Conservation (phyloP, 2,888 invertebrate species). For the Campopleginae sp. region DNA sequence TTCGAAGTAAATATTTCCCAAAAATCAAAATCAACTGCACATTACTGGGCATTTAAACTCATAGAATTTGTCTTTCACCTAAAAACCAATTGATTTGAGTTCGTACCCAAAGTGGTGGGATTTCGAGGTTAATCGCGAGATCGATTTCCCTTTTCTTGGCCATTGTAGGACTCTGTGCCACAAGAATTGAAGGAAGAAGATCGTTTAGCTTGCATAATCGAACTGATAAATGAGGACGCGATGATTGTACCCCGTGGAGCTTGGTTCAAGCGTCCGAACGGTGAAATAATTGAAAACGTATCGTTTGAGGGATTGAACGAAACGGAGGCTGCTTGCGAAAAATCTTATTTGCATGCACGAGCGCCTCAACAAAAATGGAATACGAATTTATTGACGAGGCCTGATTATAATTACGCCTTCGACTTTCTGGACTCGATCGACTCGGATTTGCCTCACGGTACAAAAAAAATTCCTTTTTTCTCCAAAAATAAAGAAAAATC, state of each 20-base stretch:
- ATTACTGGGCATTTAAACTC: neutral
- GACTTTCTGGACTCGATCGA: constrained; percentile 95
- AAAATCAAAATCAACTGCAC: neutral
- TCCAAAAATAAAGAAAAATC: neutral
- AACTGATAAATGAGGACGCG: constrained; percentile 90
- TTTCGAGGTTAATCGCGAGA: neutral
- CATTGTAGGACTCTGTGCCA: constrained; percentile 83
- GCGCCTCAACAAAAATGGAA: constrained; percentile 90
- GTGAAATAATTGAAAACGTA: constrained; percentile 89
- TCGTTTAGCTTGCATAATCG: constrained; percentile 90
- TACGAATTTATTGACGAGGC: constrained; percentile 90
- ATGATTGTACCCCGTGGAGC: constrained; percentile 92
- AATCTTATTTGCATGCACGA: constrained; percentile 92
- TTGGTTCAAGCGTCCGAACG: constrained; percentile 90
- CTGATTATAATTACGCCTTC: constrained; percentile 93
- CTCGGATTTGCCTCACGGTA: constrained; percentile 90
- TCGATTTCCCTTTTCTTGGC: neutral
- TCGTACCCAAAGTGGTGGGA: neutral
- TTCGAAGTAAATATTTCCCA: constrained; percentile 55
- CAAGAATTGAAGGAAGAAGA: constrained; percentile 91
- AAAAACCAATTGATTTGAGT: neutral
- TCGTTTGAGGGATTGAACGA: constrained; percentile 88
- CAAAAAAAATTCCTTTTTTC: neutral
- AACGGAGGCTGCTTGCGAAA: constrained; percentile 89
- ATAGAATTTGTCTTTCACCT: neutral